Evolutionary conservation across 1,140 invertebrate species (phyloP), one percentile per base, ranked within the genome.

Genomic region (Drosophila auraria): DNA sequence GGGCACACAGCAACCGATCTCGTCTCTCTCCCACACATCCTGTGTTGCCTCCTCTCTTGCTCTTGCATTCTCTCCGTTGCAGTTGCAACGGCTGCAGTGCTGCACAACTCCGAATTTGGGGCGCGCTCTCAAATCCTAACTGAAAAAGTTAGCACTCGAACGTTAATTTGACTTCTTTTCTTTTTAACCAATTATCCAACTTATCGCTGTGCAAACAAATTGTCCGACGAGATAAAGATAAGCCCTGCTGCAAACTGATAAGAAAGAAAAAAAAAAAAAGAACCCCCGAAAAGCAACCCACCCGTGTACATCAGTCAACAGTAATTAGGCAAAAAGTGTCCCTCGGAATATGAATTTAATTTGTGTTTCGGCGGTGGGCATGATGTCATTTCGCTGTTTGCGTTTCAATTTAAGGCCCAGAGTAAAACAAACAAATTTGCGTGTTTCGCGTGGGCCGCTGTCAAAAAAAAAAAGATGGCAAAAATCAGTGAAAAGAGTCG

Each of bases 331-430:
- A 36, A 50, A 74, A 63, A 75, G 27, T 74, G 70, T 64, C 74
- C 49, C 57, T 69, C 38, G n/a, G 51, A 68, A 49, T 57, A 57
- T 44, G 62, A 77, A 68, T 68, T 68, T 56, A 60, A 60, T 68
- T 54, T 66, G 30, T 51, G 40, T 74, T 61, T 74, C 20, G 66
- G 36, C 64, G 51, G 65, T 51, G 40, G 12, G 54, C 77, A 84
- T 87, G 83, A 87, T 87, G 83, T 87, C 83, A 87, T 79, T 45
- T 47, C 17, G 60, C 50, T 64, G 51, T 64, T 68, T 82, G 58
- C 62, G 49, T 60, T 82, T 71, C 40, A 71, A 54, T 77, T 77
- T 80, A 72, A 83, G 70, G 74, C 62, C 64, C 65, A 63, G 25
- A 77, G 59, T 71, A 57, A 78, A 78, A 73, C 57, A 78, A 74